Conservation (phyloP, 1,140 invertebrate species). For the Pogonognathellus flavescens region DNA sequence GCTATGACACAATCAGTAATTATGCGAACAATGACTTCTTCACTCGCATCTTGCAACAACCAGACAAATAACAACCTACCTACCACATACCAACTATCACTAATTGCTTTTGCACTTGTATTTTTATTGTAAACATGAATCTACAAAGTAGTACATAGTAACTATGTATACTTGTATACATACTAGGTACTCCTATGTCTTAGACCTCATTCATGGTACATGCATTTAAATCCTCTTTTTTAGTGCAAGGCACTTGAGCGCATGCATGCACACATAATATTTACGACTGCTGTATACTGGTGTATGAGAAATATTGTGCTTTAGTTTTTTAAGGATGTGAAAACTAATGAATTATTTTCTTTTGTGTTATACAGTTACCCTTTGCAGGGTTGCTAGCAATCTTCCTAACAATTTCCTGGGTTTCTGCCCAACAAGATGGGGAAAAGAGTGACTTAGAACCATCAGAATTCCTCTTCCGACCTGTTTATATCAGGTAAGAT, state of each 20-base stretch:
- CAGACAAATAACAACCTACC: conserved; percentile 24
- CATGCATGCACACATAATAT: background rate
- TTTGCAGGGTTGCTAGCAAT: conserved; percentile 52
- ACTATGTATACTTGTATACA: background rate
- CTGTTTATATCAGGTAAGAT: conserved; percentile 67
- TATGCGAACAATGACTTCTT: conserved; percentile 64
- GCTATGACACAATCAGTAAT: conserved; percentile 60
- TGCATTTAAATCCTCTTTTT: too few species aligned
- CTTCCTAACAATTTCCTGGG: conserved; percentile 52
- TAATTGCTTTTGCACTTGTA: conserved; percentile 13
- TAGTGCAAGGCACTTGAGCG: background rate
- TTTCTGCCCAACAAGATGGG: conserved; percentile 59
- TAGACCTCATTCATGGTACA: too few species aligned
- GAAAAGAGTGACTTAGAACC: conserved; percentile 66
- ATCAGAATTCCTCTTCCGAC: conserved; percentile 67
- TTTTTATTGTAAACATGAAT: conserved; percentile 20
- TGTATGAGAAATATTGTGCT: conserved; percentile 28
- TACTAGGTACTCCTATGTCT: background rate
- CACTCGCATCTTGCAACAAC: conserved; percentile 31
- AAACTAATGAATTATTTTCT: conserved; percentile 9
- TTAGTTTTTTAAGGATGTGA: conserved; percentile 28
- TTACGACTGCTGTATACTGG: background rate
- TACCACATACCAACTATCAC: conserved; percentile 36
- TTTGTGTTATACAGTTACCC: conserved; percentile 54
- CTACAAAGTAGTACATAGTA: conserved; percentile 17